phyloP scores from a whole-genome alignment of 30 jellyfish, hydroid and myxozoan genomes.

The Cassiopea andromeda region DNA sequence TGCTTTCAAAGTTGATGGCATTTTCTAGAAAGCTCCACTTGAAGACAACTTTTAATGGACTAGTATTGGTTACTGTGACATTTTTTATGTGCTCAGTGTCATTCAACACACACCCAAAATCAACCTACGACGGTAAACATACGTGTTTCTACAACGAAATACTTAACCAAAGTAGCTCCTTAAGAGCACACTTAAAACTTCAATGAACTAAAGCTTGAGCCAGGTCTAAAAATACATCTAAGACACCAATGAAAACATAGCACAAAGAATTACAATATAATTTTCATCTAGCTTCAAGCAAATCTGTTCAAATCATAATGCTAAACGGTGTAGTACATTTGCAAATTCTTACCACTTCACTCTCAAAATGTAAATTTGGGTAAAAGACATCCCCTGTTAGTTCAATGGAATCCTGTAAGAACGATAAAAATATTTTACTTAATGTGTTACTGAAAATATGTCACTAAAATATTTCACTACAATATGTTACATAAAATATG shows the following conservation, averaged over 20 bases:
- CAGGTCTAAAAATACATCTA: too few relatives aligned
- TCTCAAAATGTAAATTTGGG: slow-evolving; percentile 91
- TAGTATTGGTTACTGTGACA: slow-evolving; percentile 75
- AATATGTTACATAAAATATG: too few relatives aligned
- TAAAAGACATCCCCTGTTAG: slow-evolving; percentile 87
- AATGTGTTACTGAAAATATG: not conserved
- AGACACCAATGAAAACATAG: too few relatives aligned
- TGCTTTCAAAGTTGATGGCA: slow-evolving; percentile 86
- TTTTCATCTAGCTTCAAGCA: too few relatives aligned
- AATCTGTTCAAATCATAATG: too few relatives aligned
- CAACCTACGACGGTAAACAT: slow-evolving; percentile 64
- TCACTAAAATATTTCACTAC: too few relatives aligned
- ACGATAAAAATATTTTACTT: not conserved
- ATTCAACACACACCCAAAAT: slow-evolving; percentile 86
- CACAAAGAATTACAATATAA: too few relatives aligned
- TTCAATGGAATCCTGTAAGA: slow-evolving; percentile 67
- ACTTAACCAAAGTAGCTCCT: too few relatives aligned
- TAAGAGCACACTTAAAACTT: too few relatives aligned
- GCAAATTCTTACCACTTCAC: slow-evolving; percentile 59
- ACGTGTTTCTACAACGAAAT: too few relatives aligned
- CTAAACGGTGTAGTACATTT: not conserved
- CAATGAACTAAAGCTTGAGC: too few relatives aligned
- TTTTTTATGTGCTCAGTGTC: slow-evolving; percentile 92
- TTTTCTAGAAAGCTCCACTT: slow-evolving; percentile 86
- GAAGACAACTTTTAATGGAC: slow-evolving; percentile 87